Percentiles rank a stretch among this genome's conserved stretches.
These are phyloP conservation scores for Nymphalis polychloros DNA, from an alignment of 2,888 invertebrate species.

Conservation along the genomic window DNA sequence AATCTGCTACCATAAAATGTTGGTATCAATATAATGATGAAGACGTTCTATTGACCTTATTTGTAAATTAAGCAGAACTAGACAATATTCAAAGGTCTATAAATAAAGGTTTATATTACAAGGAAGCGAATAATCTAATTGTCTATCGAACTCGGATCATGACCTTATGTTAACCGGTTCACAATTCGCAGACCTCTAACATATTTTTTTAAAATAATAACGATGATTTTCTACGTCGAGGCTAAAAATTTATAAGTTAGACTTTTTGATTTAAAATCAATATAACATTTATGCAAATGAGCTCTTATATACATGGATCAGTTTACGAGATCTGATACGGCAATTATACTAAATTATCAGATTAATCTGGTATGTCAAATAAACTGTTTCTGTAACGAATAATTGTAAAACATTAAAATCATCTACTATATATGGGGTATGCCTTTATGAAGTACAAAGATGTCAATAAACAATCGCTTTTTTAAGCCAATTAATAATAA, in stretches of 20 bases:
- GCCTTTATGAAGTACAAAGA: too few species aligned
- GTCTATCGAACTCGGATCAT: slow-evolving; percentile 24
- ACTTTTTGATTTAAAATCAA: too few species aligned
- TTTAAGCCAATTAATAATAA: too few species aligned
- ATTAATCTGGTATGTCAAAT: too few species aligned
- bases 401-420: too few species aligned
- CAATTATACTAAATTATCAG: too few species aligned
- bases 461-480: too few species aligned
- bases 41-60: slow-evolving; percentile 8
- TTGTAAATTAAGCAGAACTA: slow-evolving; percentile 13
- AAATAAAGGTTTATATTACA: slow-evolving; percentile 14
- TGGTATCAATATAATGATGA: background rate
- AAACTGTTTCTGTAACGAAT: too few species aligned
- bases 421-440: too few species aligned
- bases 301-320: too few species aligned
- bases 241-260: background rate
- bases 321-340: too few species aligned
- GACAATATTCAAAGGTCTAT: slow-evolving; percentile 10
- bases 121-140: slow-evolving; percentile 26
- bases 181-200: slow-evolving; percentile 14
- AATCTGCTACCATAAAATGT: slow-evolving; percentile 8
- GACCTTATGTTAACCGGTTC: slow-evolving; percentile 29
- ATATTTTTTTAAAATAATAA: background rate
- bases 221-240: background rate
- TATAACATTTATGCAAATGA: too few species aligned